phyloP scores from a whole-genome alignment of 2,888 invertebrate species.

The Leistus spinibarbis region DNA sequence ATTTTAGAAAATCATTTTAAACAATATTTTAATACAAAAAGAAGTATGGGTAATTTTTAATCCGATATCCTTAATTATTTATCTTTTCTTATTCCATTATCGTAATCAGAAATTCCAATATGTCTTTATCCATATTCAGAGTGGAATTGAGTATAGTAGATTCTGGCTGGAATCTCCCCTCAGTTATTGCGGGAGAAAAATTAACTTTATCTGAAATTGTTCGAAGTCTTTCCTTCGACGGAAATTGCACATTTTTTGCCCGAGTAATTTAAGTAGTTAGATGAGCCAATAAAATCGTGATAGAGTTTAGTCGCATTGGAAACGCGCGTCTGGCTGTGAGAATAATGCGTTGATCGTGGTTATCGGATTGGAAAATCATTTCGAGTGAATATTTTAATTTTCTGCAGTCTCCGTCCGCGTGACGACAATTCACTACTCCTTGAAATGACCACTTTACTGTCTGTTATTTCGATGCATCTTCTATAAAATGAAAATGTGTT shows the following conservation, averaged over 20 bases:
- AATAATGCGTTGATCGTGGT: conserved; percentile 48
- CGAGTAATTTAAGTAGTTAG: conserved; percentile 45
- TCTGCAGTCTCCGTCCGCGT: conserved; percentile 25
- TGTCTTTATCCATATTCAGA: no score
- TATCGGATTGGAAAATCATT: conserved; percentile 42
- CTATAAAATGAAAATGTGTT: not conserved
- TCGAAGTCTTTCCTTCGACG: conserved; percentile 39
- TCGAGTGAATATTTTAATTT: conserved; percentile 50
- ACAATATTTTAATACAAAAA: no score
- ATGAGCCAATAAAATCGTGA: conserved; percentile 44
- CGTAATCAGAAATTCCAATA: no score
- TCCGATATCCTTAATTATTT: no score
- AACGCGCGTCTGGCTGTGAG: conserved; percentile 39
- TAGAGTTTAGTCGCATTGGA: conserved; percentile 40
- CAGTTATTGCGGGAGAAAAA: conserved; percentile 41
- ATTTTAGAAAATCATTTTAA: no score
- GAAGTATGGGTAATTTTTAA: no score
- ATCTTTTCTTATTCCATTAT: no score
- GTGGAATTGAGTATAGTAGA: not conserved
- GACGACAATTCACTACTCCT: not conserved
- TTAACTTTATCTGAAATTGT: conserved; percentile 49
- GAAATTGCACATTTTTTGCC: conserved; percentile 48
- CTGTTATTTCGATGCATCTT: not conserved
- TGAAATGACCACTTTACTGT: not conserved
- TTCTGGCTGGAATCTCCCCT: not conserved